Conservation (phyloP, 2,797 vertebrate species). For the Ctenopoma multispine region DNA sequence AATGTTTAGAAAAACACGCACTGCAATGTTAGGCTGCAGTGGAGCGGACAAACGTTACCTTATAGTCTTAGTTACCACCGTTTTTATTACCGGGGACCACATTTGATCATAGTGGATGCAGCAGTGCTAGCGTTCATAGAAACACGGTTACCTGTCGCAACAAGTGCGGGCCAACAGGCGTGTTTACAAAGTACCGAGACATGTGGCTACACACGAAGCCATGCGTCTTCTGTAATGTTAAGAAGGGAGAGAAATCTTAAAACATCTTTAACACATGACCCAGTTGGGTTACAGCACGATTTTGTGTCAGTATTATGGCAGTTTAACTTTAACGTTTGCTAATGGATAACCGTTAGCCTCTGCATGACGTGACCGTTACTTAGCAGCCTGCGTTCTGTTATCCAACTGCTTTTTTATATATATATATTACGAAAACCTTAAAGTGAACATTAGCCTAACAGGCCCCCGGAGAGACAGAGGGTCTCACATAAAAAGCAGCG, state of each 20-base stretch:
- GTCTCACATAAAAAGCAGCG: neutral
- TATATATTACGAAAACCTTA: constrained; percentile 11
- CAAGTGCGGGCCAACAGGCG: constrained; percentile 26
- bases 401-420: constrained; percentile 28
- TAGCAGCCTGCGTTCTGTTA: constrained; percentile 1
- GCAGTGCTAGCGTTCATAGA: neutral
- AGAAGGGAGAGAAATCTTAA: neutral
- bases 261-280: neutral
- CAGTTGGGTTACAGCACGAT: neutral
- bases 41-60: constrained; percentile 26
- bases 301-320: neutral
- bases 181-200: constrained; percentile 48
- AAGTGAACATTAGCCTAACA: constrained; percentile 51
- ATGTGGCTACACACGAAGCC: constrained; percentile 24
- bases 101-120: constrained; percentile 3
- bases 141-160: constrained; percentile 17
- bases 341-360: neutral
- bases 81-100: constrained; percentile 5
- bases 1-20: constrained; percentile 33
- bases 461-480: constrained; percentile 34
- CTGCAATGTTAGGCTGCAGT: neutral
- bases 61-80: constrained; percentile 1
- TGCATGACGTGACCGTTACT: constrained; percentile 22
- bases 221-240: constrained; percentile 32
- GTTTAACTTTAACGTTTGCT: neutral